Base-by-base conservation (phyloP, 1,140 invertebrate genomes). In the Drosophila simulans region DNA sequence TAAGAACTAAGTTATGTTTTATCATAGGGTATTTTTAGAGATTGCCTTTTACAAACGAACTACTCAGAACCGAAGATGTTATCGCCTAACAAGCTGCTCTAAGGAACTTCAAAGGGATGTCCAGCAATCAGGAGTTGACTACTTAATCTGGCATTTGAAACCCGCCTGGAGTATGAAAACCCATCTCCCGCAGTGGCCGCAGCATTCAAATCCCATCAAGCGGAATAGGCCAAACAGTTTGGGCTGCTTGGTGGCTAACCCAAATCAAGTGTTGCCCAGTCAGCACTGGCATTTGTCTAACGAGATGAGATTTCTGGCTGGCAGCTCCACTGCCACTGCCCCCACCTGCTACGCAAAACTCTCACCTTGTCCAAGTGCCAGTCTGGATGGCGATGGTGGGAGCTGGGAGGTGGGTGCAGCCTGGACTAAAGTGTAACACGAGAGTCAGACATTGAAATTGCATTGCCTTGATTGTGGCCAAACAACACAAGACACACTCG, bases 401-500 rank as follows among this genome's bases (percentile, higher is more conserved):
- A 13, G 43, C 27, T 59, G 27, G 35, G n/a, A 12, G n/a, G 13
- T 48, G 64, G 42, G 51, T 59, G 51, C 55, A 71, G 64, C 39
- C 56, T 22, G 48, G 39, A 39, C 34, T 42, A 52, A 59, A 72
- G 79, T 70, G 83, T 80, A 88, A 83, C 71, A 72, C 79, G 80
- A 88, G 77, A 76, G 84, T 71, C 77, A 80, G 84, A 89, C 84
- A 89, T 89, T 89, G 85, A 78, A 89, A 89, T 89, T 89, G 84
- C 84, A 89, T 89, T 89, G 85, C 80, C 58, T 84, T 89, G 85
- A 89, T 89, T 89, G 72, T 65, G 73, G 72, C 59, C 69, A 52
- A 52, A 66, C 79, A 86, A 58, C 79, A 62, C 84, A 83, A 80
- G 56, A 79, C 63, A 42, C 58, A 73, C 48, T 66, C 83, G 57